Conservation (phyloP, 2,113 vertebrate genomes). For the Piaya cayana region DNA sequence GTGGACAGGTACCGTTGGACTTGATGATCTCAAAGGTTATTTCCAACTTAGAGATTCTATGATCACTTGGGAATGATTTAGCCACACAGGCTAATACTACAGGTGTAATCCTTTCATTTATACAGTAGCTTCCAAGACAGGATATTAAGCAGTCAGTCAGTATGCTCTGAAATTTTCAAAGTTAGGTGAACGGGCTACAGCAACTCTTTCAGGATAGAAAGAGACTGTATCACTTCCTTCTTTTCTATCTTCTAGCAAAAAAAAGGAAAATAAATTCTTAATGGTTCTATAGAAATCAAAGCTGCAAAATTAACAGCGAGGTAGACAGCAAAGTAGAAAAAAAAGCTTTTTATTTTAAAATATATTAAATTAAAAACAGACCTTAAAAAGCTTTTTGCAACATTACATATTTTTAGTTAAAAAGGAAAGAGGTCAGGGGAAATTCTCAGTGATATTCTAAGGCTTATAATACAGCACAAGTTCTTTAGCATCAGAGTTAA, state of each 20-base stretch:
- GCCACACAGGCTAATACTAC: not conserved
- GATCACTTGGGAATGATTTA: not conserved
- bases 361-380: not conserved
- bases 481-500: not conserved
- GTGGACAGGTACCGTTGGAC: no score
- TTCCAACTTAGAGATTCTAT: no score
- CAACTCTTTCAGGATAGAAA: not conserved
- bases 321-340: not conserved
- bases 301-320: not conserved
- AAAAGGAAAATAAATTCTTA: not conserved
- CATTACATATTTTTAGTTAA: not conserved
- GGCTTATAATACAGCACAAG: not conserved
- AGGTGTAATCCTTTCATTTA: not conserved
- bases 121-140: not conserved
- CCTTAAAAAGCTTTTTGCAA: not conserved
- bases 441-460: not conserved
- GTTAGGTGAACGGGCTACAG: not conserved
- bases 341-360: not conserved
- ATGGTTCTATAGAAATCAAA: not conserved
- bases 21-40: no score
- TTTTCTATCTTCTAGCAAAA: not conserved
- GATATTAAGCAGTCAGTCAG: not conserved
- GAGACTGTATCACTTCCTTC: not conserved
- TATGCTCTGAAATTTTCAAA: not conserved
- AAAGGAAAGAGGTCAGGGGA: not conserved